Conservation (phyloP, 2,797 vertebrate genomes). For the Poeciliopsis presidionis region DNA sequence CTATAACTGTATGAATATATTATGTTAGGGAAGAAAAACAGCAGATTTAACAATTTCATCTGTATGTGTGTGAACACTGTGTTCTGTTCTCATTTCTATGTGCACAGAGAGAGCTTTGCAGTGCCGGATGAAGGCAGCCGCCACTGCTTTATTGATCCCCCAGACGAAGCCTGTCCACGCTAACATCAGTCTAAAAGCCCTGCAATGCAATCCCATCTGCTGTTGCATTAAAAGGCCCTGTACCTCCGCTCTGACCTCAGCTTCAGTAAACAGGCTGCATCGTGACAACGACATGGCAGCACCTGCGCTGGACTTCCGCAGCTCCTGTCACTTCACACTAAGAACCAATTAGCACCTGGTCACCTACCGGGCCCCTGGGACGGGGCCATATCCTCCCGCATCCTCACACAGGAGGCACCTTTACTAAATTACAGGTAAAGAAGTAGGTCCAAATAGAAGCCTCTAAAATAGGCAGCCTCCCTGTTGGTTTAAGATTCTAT, state of each 20-base stretch:
- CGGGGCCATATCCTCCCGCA: conserved; percentile 41
- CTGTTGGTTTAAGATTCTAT: conserved; percentile 49
- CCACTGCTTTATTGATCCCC: conserved; percentile 70
- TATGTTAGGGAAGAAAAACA: conserved; percentile 38
- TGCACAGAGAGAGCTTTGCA: conserved; percentile 52
- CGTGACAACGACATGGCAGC: conserved; percentile 52
- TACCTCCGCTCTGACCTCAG: conserved; percentile 57
- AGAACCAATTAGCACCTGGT: conserved; percentile 78
- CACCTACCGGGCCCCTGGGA: conserved; percentile 59
- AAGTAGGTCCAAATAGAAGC: conserved; percentile 50
- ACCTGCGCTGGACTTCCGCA: conserved; percentile 60
- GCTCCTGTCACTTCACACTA: conserved; percentile 58
- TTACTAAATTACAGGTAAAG: conserved; percentile 68
- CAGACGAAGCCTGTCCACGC: conserved; percentile 63
- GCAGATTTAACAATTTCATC: conserved; percentile 35
- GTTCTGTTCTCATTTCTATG: conserved; percentile 46
- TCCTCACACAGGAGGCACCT: conserved; percentile 47
- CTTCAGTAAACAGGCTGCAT: conserved; percentile 58
- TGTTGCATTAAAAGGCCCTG: conserved; percentile 64
- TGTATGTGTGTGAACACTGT: conserved; percentile 29
- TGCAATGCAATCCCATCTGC: conserved; percentile 74
- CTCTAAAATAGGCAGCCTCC: conserved; percentile 43
- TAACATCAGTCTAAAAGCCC: conserved; percentile 77
- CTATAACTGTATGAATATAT: conserved; percentile 50
- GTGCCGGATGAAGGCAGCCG: conserved; percentile 63